Evolutionary conservation across 2,888 invertebrate species (phyloP).

Genomic region (Heliconius charithonia): DNA sequence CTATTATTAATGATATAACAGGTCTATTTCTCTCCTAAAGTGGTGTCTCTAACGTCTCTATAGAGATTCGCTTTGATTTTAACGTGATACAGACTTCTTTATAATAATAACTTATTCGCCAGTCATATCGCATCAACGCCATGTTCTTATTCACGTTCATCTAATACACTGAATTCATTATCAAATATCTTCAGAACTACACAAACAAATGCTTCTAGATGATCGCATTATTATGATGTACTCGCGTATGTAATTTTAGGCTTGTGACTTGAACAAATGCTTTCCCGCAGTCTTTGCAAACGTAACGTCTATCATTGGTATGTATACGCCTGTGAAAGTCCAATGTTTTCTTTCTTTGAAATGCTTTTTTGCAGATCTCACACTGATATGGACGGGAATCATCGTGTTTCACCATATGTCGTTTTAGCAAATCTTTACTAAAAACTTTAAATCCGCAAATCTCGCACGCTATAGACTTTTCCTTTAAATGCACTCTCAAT

Average conservation of each 20-base stretch:
- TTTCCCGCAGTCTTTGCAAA: slow-evolving; percentile 79
- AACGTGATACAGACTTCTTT: not conserved
- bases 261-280: slow-evolving; percentile 84
- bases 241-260: slow-evolving; percentile 81
- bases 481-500: slow-evolving; percentile 67
- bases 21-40: not conserved
- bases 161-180: not conserved
- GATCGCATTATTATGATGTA: slow-evolving; percentile 68
- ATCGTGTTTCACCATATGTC: slow-evolving; percentile 83
- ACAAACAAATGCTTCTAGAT: slow-evolving; percentile 2
- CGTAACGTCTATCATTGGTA: slow-evolving; percentile 81
- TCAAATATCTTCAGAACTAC: not conserved
- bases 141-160: not conserved
- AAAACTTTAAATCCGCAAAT: slow-evolving; percentile 72
- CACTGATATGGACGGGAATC: slow-evolving; percentile 83
- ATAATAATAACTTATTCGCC: not conserved
- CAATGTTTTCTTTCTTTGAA: slow-evolving; percentile 82
- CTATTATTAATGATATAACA: not conserved
- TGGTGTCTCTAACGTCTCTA: not conserved
- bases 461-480: slow-evolving; percentile 64
- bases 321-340: slow-evolving; percentile 82
- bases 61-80: not conserved
- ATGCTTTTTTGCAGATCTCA: slow-evolving; percentile 82
- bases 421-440: slow-evolving; percentile 73
- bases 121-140: not conserved